These are phyloP conservation scores for Eupithecia dodoneata DNA, from an alignment of 2,888 invertebrate species.

Conservation along the genomic window DNA sequence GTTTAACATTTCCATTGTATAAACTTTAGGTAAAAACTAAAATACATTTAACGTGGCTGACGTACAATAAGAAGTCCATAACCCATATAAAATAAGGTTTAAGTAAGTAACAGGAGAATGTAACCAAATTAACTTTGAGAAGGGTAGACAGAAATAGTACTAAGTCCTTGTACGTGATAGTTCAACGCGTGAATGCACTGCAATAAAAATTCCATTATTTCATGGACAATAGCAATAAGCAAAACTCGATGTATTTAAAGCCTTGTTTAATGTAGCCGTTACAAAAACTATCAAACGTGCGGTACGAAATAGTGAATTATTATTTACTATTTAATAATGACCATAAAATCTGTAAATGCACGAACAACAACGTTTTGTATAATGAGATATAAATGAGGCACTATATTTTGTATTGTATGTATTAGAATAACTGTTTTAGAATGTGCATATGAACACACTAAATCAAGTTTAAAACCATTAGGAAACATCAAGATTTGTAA, in stretches of 20 bases:
- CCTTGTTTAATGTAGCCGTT: not conserved
- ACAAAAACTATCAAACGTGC: not conserved
- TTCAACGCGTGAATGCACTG: not conserved
- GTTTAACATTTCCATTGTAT: not conserved
- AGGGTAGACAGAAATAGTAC: not conserved
- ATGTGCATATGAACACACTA: slow-evolving; percentile 7
- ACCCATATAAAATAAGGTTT: slow-evolving; percentile 33
- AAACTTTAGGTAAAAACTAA: not conserved
- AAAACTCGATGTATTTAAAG: not conserved
- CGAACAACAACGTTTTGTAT: slow-evolving; percentile 16
- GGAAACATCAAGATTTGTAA: not conserved
- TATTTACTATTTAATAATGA: slow-evolving; percentile 2
- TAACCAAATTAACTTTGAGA: slow-evolving; percentile 19
- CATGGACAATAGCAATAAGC: not conserved
- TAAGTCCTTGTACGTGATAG: not conserved
- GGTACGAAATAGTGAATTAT: not conserved
- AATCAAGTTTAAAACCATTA: slow-evolving; percentile 6
- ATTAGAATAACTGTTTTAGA: slow-evolving; percentile 2
- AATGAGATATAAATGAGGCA: slow-evolving; percentile 14
- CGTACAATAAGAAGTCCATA: slow-evolving; percentile 18
- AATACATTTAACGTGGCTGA: not conserved
- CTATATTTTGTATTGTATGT: slow-evolving; percentile 23
- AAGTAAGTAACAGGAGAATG: slow-evolving; percentile 15
- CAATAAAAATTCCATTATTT: not conserved
- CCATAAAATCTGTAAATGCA: slow-evolving; percentile 10